A percentile compares a stretch with the other conserved stretches of the same genome.
phyloP scores from a whole-genome alignment of 2,888 invertebrate species.

The Leuctra nigra region DNA sequence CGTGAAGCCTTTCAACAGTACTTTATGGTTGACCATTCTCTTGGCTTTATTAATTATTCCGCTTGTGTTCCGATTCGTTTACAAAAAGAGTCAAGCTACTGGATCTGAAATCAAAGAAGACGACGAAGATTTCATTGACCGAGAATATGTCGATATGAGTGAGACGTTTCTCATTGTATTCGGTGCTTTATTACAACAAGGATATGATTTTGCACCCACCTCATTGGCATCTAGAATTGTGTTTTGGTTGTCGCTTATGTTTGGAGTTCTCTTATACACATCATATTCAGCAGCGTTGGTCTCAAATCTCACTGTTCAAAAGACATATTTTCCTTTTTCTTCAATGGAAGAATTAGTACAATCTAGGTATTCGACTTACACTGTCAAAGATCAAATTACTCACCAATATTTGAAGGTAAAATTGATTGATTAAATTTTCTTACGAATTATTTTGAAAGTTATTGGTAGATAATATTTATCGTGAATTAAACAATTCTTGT shows the following conservation, averaged over 20 bases:
- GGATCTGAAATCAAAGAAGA: background rate
- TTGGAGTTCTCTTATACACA: conserved; percentile 1
- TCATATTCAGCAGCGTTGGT: conserved; percentile 2
- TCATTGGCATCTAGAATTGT: conserved; percentile 8
- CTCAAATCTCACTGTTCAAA: background rate
- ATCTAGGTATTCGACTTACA: background rate
- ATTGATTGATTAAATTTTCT: background rate
- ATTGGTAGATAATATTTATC: too few relatives aligned
- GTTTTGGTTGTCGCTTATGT: conserved; percentile 4
- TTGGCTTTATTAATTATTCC: background rate
- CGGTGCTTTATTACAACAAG: background rate
- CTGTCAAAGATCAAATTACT: background rate
- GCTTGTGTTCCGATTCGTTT: conserved; percentile 2
- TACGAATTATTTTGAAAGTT: too few relatives aligned
- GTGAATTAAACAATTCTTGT: too few relatives aligned
- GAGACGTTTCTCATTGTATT: conserved; percentile 2
- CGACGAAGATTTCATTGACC: background rate
- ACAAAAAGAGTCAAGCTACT: background rate
- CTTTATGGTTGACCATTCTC: background rate
- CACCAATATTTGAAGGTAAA: background rate
- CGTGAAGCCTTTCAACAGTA: background rate
- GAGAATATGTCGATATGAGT: conserved; percentile 1
- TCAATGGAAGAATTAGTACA: background rate
- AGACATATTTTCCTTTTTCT: background rate
- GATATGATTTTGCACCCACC: background rate